phyloP scores from a whole-genome alignment of 2,113 vertebrate species.

The Bos taurus region ARS-UCD2.0 NC_037344.1:22468001-22468500 shows the following conservation, averaged over 20 bases:
- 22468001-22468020: not conserved
- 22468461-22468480: not conserved
- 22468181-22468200: not conserved
- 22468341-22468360: not conserved
- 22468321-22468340: not conserved
- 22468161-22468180: not conserved
- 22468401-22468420: not conserved
- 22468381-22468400: not conserved
- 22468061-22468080: not conserved
- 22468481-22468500: not conserved
- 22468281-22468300: not conserved
- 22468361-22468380: not conserved
- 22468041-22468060: not conserved
- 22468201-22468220: not conserved
- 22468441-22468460: not conserved
- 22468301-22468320: not conserved
- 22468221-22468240: not conserved
- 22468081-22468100: not conserved
- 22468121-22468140: not conserved
- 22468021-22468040: not conserved
- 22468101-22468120: not conserved
- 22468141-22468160: not conserved
- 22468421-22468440: not conserved
- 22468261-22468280: not conserved
- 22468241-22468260: not conserved